phyloP scores from a whole-genome alignment of 2,888 invertebrate species.

The Macrostomum cliftonense region DNA sequence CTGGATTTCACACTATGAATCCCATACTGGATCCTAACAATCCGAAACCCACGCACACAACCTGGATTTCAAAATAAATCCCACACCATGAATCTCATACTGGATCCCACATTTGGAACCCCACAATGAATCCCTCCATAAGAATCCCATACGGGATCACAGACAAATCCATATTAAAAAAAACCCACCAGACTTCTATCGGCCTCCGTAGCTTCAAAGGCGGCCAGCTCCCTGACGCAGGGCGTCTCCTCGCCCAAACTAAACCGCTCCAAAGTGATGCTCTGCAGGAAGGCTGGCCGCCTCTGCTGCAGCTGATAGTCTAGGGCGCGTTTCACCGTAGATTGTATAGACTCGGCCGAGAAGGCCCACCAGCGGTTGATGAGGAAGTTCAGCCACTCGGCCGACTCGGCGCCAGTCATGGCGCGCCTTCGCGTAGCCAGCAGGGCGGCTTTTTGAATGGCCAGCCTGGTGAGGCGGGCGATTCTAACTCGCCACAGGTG shows the following conservation, averaged over 20 bases:
- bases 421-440: constrained; percentile 40
- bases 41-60: too few relatives aligned
- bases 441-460: constrained; percentile 23
- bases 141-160: too few relatives aligned
- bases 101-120: constrained; percentile 42
- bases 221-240: constrained; percentile 28
- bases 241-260: constrained; percentile 40
- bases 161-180: too few relatives aligned
- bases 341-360: constrained; percentile 38
- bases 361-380: constrained; percentile 43
- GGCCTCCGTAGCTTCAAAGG: constrained; percentile 33
- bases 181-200: constrained; percentile 18
- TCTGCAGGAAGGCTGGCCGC: constrained; percentile 41
- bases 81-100: constrained; percentile 40
- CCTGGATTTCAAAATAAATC: constrained; percentile 42
- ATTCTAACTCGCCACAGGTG: constrained; percentile 28
- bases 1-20: too few relatives aligned
- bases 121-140: constrained; percentile 34
- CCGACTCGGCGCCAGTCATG: constrained; percentile 40
- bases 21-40: constrained; percentile 8
- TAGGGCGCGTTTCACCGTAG: constrained; percentile 39
- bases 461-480: constrained; percentile 20
- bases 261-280: constrained; percentile 39
- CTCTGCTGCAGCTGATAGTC: constrained; percentile 41
- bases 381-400: constrained; percentile 43